These are phyloP conservation scores for Bombus soroeensis DNA, from an alignment of 1,140 invertebrate species.

Conservation along the genomic window DNA sequence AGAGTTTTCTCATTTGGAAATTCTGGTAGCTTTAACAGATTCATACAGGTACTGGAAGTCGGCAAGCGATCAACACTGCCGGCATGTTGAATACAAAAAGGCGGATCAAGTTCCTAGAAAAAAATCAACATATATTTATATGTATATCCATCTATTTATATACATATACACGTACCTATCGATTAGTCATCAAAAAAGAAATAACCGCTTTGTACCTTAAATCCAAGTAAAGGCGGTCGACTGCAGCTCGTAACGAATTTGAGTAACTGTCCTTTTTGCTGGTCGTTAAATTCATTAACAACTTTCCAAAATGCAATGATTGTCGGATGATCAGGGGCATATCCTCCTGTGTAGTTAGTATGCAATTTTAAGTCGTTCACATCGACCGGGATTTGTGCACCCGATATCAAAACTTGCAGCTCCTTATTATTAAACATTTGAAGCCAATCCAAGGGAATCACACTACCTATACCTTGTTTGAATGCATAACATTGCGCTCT, in stretches of 20 bases:
- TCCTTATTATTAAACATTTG: conserved; percentile 98
- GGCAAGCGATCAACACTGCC: conserved; percentile 94
- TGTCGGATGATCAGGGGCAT: conserved; percentile 90
- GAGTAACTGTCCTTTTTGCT: conserved; percentile 92
- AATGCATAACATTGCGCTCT: conserved; percentile 93
- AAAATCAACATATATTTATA: conserved; percentile 27
- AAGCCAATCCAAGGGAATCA: conserved; percentile 95
- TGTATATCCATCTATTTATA: neutral
- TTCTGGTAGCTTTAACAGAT: conserved; percentile 97
- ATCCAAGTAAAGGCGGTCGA: conserved; percentile 97
- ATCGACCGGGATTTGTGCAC: conserved; percentile 96
- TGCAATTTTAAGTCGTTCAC: conserved; percentile 93
- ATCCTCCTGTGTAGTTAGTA: conserved; percentile 94
- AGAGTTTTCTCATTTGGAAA: conserved; percentile 91
- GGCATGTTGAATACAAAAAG: conserved; percentile 96
- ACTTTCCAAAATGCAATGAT: conserved; percentile 93
- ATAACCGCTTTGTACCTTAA: conserved; percentile 87
- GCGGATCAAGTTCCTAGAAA: conserved; percentile 93
- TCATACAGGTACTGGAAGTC: conserved; percentile 98
- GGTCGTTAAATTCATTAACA: conserved; percentile 91
- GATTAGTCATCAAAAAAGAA: conserved; percentile 28
- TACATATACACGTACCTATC: neutral
- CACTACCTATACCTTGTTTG: conserved; percentile 93
- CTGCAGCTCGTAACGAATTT: conserved; percentile 99
- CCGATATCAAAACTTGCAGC: conserved; percentile 96